Evolutionary conservation across 2,113 vertebrate species (phyloP).

Genomic region (Saguinus imperator): DNA sequence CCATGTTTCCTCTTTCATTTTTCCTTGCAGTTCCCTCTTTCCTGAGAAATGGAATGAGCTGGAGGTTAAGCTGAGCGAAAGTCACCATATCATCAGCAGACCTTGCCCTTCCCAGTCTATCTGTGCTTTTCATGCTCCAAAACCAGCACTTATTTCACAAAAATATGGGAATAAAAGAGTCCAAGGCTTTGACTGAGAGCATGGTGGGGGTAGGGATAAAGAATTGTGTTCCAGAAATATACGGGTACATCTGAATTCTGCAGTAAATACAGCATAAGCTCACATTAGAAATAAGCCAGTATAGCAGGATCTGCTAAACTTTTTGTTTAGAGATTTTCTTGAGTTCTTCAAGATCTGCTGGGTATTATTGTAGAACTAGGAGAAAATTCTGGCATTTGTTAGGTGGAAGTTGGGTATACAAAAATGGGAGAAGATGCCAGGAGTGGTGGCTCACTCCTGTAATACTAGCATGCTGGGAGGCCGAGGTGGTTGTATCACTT

Average conservation of each 20-base stretch:
- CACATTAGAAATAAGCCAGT: not conserved
- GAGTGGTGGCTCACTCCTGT: too few species aligned
- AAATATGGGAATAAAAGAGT: not conserved
- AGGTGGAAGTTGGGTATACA: not conserved
- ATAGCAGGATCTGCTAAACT: not conserved
- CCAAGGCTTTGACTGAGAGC: not conserved
- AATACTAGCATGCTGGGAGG: too few species aligned
- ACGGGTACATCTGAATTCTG: not conserved
- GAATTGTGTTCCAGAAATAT: not conserved
- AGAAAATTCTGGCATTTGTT: not conserved
- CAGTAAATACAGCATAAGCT: not conserved
- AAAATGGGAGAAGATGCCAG: not conserved
- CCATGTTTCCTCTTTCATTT: not conserved
- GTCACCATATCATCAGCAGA: not conserved
- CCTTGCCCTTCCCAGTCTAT: not conserved
- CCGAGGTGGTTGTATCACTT: too few species aligned
- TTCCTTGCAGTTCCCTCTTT: not conserved
- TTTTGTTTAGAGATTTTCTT: not conserved
- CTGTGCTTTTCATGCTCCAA: not conserved
- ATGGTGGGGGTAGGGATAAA: accelerated
- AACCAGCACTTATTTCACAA: not conserved
- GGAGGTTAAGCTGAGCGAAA: not conserved
- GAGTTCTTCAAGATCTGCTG: not conserved
- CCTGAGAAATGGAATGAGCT: not conserved
- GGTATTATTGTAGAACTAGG: not conserved